Evolutionary conservation across 2,888 invertebrate species (phyloP), one percentile per base, ranked within the genome.

Genomic region (Papilio demoleus): DNA sequence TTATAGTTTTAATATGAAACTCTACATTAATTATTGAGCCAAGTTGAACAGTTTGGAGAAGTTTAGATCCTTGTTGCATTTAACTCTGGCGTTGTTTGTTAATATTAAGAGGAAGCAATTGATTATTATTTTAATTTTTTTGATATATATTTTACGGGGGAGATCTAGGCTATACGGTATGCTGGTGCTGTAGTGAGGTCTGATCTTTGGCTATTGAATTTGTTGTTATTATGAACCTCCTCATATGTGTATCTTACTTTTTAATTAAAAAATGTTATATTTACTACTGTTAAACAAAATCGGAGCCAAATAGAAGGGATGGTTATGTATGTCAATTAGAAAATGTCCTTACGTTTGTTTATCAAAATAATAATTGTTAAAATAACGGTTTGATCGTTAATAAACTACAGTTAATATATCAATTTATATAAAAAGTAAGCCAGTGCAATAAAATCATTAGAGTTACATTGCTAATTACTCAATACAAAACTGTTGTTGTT

Each of bases 371-470:
- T 8, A 67, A 62, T 19, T n/a, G 40, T 53, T 27, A 12, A 53
- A 31, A 61, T 67, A 67, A 58, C 62, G 62, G 67, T 63, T 45
- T 45, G 4, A 14, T 50, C 0, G 14, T 56, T 17, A 60, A 17
- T 58, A 36, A 63, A 45, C 6, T 61, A 53, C 24, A 14, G 8
- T 36, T 42, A 42, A 17, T 62, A 34, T 42, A 45, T 56, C 4
- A 31, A 53, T 65, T 34, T 63, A 67, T 65, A 71, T 65, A 65
- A 70, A 66, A 67, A 68, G 63, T 63, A 65, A 69, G 71, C 71
- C 59, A 64, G 68, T 50, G 71, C 71, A 72, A 65, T 70, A 67
- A 50, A 73, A 72, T 72, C 72, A 76, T 76, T 75, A 61, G 40
- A 12, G 2, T 38, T 12, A 27, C 22, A 47, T 2, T 58, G 12